phyloP scores from a whole-genome alignment of 2,797 vertebrate genomes.

The Gymnocypris eckloni region DNA sequence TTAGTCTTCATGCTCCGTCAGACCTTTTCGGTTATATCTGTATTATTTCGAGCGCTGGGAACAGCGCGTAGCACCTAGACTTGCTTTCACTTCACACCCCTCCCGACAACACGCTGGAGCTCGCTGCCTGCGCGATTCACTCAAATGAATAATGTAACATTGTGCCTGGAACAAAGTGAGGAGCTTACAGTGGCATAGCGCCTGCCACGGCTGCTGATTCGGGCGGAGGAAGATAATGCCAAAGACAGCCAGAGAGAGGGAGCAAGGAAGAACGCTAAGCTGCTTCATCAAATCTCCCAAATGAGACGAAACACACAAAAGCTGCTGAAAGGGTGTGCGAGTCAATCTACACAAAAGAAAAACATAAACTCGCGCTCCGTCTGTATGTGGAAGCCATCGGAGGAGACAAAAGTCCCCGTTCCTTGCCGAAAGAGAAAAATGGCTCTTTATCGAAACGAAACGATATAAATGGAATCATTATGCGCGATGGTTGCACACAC shows the following conservation, averaged over 20 bases:
- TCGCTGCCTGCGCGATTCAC: conserved; percentile 40
- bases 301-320: conserved; percentile 56
- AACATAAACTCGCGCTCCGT: conserved; percentile 53
- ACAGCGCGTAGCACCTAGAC: conserved; percentile 36
- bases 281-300: conserved; percentile 64
- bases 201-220: conserved; percentile 58
- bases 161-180: conserved; percentile 58
- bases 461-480: conserved; percentile 58
- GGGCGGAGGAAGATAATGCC: conserved; percentile 55
- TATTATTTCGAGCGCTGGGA: conserved; percentile 40
- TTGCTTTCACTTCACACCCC: conserved; percentile 34
- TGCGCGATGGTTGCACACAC: conserved; percentile 48
- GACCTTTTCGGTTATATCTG: conserved; percentile 17
- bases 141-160: conserved; percentile 62
- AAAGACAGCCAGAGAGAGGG: conserved; percentile 31
- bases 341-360: conserved; percentile 60
- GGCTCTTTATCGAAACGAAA: conserved; percentile 49
- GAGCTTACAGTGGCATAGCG: conserved; percentile 53
- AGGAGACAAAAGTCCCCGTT: conserved; percentile 53
- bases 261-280: conserved; percentile 54
- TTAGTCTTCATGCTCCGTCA: background rate
- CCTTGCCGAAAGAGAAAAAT: conserved; percentile 32
- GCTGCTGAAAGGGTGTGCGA: conserved; percentile 53
- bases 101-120: conserved; percentile 33
- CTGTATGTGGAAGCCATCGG: conserved; percentile 39